Evolutionary conservation across 2,888 invertebrate genomes (phyloP), one percentile per base, ranked within the genome.

Genomic region (Rhamphomyia laevipes): DNA sequence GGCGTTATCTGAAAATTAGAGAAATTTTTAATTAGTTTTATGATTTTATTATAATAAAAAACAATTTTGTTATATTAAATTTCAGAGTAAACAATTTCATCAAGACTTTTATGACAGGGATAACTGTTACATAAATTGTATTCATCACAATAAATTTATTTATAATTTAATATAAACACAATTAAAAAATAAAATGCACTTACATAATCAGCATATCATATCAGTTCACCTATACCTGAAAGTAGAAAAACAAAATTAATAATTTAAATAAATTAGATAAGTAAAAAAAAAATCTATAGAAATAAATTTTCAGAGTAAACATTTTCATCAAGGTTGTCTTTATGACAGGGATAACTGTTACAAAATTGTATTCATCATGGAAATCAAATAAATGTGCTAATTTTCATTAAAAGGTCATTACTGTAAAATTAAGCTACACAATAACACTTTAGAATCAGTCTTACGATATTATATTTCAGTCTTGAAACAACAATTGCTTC

Each of bases 321-420:
- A 38, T 31, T 56, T 51, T 62, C 61, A 62, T 61, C 61, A 62
- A 58, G 47, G 15, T 43, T 54, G 51, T 58, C 44, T 56, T 57
- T 62, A 61, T 60, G 61, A 61, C 59, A 62, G 61, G 61, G 61
- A 62, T 62, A 62, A 62, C 61, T 59, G 55, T 46, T 56, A 55
- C 51, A 53, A 46, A 47, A 52, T 50, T 43, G 42, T 58, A 58
- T 58, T 59, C 59, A 59, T 52, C 21, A 51, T n/a, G 42, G 35
- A 43, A 44, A 46, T 12, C n/a, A n/a, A n/a, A n/a, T n/a, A n/a
- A n/a, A n/a, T n/a, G n/a, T n/a, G n/a, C n/a, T n/a, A n/a, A n/a
- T n/a, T n/a, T n/a, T n/a, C n/a, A n/a, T n/a, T n/a, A n/a, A n/a
- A n/a, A n/a, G n/a, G n/a, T n/a, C n/a, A n/a, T n/a, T n/a, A n/a